Conservation (phyloP, 2,797 vertebrate genomes). For the Microtus obscurus region DNA sequence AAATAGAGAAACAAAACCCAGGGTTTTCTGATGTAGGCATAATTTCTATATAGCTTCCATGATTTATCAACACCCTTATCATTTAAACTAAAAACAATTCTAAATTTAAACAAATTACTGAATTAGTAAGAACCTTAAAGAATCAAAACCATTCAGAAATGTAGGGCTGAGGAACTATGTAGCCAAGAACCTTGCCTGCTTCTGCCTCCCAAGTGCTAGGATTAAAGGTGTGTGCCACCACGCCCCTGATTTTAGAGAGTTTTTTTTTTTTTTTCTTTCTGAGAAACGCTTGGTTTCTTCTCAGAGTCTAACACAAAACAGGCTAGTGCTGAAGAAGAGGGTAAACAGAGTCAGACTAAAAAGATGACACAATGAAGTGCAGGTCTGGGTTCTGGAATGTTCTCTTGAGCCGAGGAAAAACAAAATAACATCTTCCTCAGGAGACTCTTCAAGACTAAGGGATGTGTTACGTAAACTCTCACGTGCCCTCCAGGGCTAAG, state of each 20-base stretch:
- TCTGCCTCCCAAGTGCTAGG: neutral
- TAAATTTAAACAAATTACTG: conserved; percentile 20
- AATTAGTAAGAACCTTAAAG: conserved; percentile 34
- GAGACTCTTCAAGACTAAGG: neutral
- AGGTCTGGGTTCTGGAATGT: neutral
- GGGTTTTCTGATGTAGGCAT: conserved; percentile 20
- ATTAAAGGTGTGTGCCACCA: neutral
- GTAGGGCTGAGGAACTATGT: too few relatives aligned
- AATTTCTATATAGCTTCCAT: conserved; percentile 34
- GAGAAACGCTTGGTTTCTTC: neutral
- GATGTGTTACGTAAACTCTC: neutral
- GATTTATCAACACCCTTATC: neutral
- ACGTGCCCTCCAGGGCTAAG: neutral
- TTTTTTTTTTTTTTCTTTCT: neutral
- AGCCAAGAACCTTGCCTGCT: neutral
- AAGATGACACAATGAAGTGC: neutral
- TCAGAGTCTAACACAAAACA: neutral
- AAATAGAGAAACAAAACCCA: neutral
- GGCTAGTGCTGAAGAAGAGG: neutral
- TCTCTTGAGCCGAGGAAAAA: neutral
- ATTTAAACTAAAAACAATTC: conserved; percentile 45
- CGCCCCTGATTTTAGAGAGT: neutral
- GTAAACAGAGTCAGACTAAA: conserved; percentile 14
- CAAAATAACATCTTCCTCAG: neutral
- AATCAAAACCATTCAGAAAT: neutral